phyloP scores from a whole-genome alignment of 2,113 vertebrate species.

The Pachyramphus minor region DNA sequence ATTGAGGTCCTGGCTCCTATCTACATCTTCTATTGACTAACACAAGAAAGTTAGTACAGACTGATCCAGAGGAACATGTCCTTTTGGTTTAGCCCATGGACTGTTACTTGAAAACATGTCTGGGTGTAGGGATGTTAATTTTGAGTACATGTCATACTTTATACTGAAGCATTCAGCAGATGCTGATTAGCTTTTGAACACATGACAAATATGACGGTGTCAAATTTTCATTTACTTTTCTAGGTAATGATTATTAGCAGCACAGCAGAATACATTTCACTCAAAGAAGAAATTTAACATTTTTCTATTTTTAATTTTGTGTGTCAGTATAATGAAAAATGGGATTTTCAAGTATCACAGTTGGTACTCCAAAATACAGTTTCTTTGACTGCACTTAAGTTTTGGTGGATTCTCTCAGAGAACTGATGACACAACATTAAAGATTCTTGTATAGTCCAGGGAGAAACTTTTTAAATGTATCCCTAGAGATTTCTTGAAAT shows the following conservation, averaged over 20 bases:
- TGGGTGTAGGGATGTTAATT: background rate
- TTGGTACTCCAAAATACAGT: background rate
- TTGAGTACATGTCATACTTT: background rate
- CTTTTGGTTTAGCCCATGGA: background rate
- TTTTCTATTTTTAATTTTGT: constrained; percentile 39
- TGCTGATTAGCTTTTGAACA: background rate
- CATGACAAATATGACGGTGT: background rate
- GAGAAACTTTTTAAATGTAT: background rate
- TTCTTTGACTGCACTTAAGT: background rate
- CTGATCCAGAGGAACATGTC: background rate
- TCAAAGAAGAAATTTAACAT: background rate
- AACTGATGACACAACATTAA: background rate
- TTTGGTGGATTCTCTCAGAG: background rate
- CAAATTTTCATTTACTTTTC: constrained; percentile 22
- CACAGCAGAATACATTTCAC: background rate
- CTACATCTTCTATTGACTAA: background rate
- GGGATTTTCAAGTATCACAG: background rate
- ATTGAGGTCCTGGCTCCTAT: background rate
- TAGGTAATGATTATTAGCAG: constrained; percentile 12
- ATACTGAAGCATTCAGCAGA: background rate
- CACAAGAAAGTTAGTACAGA: background rate
- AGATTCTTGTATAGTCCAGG: background rate
- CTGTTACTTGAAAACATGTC: background rate
- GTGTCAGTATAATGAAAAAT: background rate
- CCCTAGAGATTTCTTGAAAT: background rate